Base-by-base conservation (phyloP, 2,888 invertebrate species). In the Aplocera efformata region DNA sequence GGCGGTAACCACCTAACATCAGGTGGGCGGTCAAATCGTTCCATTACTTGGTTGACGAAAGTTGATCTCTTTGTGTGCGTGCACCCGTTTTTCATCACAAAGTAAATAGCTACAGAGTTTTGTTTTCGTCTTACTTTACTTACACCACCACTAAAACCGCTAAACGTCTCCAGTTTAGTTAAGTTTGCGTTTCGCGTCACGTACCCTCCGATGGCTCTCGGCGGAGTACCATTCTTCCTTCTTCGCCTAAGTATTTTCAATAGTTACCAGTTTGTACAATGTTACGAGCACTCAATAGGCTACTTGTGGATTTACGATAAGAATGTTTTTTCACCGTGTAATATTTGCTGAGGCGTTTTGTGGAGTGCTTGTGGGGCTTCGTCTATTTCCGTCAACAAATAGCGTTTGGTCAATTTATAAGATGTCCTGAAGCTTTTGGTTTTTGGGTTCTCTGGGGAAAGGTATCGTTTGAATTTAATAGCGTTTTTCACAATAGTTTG, bases 221-320 rank as follows among this genome's bases (percentile, higher is more conserved):
- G 50, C 58, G 72, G 69, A 63, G 55, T 58, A 17, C 67, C 65
- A 60, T 70, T 69, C 70, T 65, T 67, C 65, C 67, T 70, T 63
- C 68, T 63, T 60, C 72, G 70, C 67, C 63, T 73, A 72, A 76
- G 69, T 71, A 73, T 78, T 48, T 50, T 71, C 68, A 72, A 72
- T 72, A 71, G 68, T 72, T 67, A 67, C 65, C 68, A 63, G 63
- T 67, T 68, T 67, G 69, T 72, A 60, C 61, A 52, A 55, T 63
- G 59, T 61, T 47, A 32, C 29, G 40, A 45, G 40, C 32, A 53
- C 55, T 50, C 58, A 50, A 56, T 52, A 47, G 56, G 47, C 55
- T 58, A 49, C 50, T 51, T 50, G 50, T 55, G 48, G 51, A 48
- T 55, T 52, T 48, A 37, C 32, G 25, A 20, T 36, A 42, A 47